phyloP scores from a whole-genome alignment of 2,888 invertebrate genomes.

The Euphydryas editha region DNA sequence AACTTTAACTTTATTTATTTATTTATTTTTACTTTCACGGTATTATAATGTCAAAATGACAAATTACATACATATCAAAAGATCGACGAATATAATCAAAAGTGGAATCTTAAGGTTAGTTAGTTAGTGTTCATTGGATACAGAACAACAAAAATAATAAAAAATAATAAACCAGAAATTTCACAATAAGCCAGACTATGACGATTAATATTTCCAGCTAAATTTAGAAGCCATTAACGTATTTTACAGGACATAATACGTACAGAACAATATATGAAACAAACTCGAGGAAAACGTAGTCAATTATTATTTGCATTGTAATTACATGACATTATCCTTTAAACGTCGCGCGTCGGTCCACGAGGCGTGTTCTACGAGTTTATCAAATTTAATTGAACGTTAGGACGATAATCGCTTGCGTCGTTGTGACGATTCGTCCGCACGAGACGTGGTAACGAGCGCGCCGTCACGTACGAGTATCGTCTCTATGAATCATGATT shows the following conservation, averaged over 20 bases:
- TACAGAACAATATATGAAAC: conserved; percentile 26
- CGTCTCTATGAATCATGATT: conserved; percentile 26
- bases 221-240: not conserved
- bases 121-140: too few species aligned
- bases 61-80: too few species aligned
- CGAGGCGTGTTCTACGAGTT: conserved; percentile 26
- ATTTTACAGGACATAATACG: conserved; percentile 17
- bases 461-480: conserved; percentile 30
- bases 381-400: conserved; percentile 29
- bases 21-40: too few species aligned
- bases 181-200: too few species aligned
- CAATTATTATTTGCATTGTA: conserved; percentile 39
- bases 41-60: too few species aligned
- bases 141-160: too few species aligned
- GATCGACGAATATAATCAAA: too few species aligned
- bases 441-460: conserved; percentile 15
- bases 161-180: too few species aligned
- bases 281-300: conserved; percentile 37
- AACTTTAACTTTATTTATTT: too few species aligned
- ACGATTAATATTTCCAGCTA: too few species aligned
- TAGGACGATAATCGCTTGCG: conserved; percentile 20
- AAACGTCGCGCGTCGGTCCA: conserved; percentile 26
- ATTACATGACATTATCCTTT: conserved; percentile 35
- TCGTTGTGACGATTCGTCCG: not conserved
- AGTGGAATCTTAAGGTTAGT: too few species aligned